Evolutionary conservation across 2,797 vertebrate species (phyloP).

Genomic region (Pseudopleuronectes americanus): DNA sequence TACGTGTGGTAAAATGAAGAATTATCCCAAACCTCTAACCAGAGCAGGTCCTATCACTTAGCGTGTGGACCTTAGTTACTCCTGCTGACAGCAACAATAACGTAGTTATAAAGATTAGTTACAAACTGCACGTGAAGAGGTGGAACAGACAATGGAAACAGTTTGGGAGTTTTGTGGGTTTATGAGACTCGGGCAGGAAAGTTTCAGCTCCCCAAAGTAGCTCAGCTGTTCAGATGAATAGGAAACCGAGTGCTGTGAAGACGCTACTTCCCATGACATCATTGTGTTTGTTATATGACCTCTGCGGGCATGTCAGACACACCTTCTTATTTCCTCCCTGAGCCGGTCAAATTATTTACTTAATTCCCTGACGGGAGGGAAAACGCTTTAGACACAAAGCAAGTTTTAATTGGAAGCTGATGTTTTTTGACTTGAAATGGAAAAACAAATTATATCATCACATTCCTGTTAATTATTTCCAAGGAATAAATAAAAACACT

Average conservation of each 20-base stretch:
- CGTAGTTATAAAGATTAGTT: background rate
- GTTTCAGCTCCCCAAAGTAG: slow-evolving; percentile 22
- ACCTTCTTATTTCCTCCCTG: slow-evolving; percentile 75
- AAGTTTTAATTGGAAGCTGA: too few species aligned
- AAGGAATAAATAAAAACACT: too few species aligned
- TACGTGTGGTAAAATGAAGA: too few species aligned
- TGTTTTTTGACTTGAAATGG: too few species aligned
- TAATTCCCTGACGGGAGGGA: background rate
- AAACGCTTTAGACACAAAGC: too few species aligned
- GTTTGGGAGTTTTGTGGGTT: slow-evolving; percentile 6
- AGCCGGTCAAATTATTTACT: slow-evolving; percentile 41
- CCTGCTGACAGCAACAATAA: background rate
- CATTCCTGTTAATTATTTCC: too few species aligned
- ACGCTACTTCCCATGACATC: slow-evolving; percentile 81
- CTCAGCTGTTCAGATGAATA: slow-evolving; percentile 67
- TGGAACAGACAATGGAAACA: background rate
- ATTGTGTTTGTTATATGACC: slow-evolving; percentile 74
- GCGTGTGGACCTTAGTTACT: background rate
- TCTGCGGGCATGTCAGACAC: slow-evolving; percentile 72
- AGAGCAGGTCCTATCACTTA: background rate
- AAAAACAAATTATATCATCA: too few species aligned
- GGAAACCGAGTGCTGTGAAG: slow-evolving; percentile 70
- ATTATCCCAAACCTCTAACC: too few species aligned
- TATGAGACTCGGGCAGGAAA: slow-evolving; percentile 21
- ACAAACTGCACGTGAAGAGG: too few species aligned